phyloP scores from a whole-genome alignment of 2,888 invertebrate species.

The Brachyopa scutellaris region DNA sequence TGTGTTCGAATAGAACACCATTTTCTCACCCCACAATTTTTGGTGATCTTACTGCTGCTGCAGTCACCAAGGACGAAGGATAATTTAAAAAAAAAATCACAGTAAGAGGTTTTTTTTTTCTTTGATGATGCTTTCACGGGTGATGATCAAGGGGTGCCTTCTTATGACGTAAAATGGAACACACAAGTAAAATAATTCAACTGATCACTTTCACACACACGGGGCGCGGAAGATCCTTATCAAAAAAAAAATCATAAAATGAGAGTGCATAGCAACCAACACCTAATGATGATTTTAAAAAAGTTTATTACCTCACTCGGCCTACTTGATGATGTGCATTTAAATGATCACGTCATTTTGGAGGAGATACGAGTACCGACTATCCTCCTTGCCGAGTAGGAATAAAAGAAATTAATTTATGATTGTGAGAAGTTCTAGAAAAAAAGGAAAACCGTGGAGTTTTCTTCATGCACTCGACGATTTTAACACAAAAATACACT shows the following conservation, averaged over 20 bases:
- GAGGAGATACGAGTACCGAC: slow-evolving; percentile 6
- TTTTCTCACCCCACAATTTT: slow-evolving; percentile 52
- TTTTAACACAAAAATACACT: slow-evolving; percentile 63
- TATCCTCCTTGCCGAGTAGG: slow-evolving; percentile 43
- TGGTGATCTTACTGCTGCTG: slow-evolving; percentile 36
- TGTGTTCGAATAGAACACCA: slow-evolving; percentile 32
- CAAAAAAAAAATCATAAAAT: slow-evolving; percentile 12
- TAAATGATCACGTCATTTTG: slow-evolving; percentile 28
- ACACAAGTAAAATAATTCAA: slow-evolving; percentile 25
- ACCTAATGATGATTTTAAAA: slow-evolving; percentile 71
- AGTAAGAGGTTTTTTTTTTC: slow-evolving; percentile 38
- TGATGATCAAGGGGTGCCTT: slow-evolving; percentile 59
- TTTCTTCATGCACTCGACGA: slow-evolving; percentile 9
- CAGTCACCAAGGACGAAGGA: slow-evolving; percentile 66
- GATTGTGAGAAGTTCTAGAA: slow-evolving; percentile 56
- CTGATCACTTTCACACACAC: slow-evolving; percentile 69
- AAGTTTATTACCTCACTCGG: slow-evolving; percentile 70
- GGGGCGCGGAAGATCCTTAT: slow-evolving; percentile 47
- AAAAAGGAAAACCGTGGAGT: slow-evolving; percentile 23
- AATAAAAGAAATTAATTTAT: slow-evolving; percentile 48
- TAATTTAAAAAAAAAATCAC: slow-evolving; percentile 52
- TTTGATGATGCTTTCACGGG: slow-evolving; percentile 23
- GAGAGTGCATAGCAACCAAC: slow-evolving; percentile 32
- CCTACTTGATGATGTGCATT: slow-evolving; percentile 73
- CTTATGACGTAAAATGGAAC: slow-evolving; percentile 8